A percentile compares a stretch with the other conserved stretches of the same genome.
Evolutionary conservation across 1,140 invertebrate genomes (phyloP).

Genomic region (Papilio helenus): DNA sequence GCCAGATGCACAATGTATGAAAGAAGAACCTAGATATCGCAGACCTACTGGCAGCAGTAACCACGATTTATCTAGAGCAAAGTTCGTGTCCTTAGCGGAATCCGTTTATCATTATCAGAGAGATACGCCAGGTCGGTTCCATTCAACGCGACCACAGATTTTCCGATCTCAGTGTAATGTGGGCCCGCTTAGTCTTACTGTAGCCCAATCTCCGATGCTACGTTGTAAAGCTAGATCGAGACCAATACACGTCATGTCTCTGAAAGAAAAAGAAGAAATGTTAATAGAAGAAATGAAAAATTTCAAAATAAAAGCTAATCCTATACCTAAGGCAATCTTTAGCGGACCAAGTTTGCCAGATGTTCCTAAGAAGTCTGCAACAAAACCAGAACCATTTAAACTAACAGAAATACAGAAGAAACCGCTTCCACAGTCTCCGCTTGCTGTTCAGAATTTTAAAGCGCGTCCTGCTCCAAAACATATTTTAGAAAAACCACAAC

Average conservation of each 20-base stretch:
- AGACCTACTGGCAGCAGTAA: conserved; percentile 46
- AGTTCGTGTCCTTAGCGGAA: conserved; percentile 78
- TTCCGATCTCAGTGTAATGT: conserved; percentile 51
- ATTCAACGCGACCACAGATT: conserved; percentile 55
- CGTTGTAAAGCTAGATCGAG: conserved; percentile 67
- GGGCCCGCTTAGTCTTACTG: conserved; percentile 56
- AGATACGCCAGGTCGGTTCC: conserved; percentile 75
- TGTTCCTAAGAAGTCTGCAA: conserved; percentile 63
- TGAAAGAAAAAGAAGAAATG: conserved; percentile 73
- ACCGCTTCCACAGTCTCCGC: conserved; percentile 46
- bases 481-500: conserved; percentile 70
- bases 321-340: conserved; percentile 71
- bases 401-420: conserved; percentile 73
- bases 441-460: conserved; percentile 62
- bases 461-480: conserved; percentile 74
- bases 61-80: conserved; percentile 66
- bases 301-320: conserved; percentile 74
- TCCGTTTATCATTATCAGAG: conserved; percentile 75
- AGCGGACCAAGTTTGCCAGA: conserved; percentile 68
- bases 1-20: conserved; percentile 54
- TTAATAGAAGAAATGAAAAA: conserved; percentile 74
- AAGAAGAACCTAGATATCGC: conserved; percentile 54
- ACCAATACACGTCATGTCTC: conserved; percentile 65
- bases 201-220: conserved; percentile 72
- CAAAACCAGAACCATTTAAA: conserved; percentile 74